phyloP scores from a whole-genome alignment of 2,113 vertebrate genomes.

The Cheilinus undulatus region DNA sequence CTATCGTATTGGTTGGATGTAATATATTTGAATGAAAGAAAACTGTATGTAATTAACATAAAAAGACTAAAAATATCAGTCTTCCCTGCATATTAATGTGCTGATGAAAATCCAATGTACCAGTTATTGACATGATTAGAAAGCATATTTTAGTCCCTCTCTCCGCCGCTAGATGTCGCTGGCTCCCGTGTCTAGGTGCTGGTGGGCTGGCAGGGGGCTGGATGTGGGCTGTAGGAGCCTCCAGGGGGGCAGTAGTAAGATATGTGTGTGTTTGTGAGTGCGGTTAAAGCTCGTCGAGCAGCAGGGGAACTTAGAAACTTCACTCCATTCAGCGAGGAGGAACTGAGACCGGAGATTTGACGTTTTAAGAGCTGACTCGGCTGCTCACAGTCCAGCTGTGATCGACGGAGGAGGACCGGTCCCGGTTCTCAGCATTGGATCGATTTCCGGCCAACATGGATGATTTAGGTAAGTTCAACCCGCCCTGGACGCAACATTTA shows the following conservation, averaged over 20 bases:
- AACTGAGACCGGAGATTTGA: background rate
- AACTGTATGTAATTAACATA: no score
- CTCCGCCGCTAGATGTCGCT: constrained; percentile 51
- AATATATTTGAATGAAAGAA: no score
- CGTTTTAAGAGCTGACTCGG: constrained; percentile 20
- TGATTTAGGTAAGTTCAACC: constrained; percentile 79
- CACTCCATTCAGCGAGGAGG: constrained; percentile 19
- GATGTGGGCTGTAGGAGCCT: constrained; percentile 48
- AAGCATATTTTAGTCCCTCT: background rate
- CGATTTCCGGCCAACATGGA: constrained; percentile 80
- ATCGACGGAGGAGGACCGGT: constrained; percentile 54
- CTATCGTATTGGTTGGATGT: no score
- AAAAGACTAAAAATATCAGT: no score
- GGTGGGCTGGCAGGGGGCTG: constrained; percentile 42
- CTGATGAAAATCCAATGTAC: no score
- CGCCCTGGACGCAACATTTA: constrained; percentile 41
- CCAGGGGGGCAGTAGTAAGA: constrained; percentile 48
- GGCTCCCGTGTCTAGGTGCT: background rate
- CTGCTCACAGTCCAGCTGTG: constrained; percentile 43
- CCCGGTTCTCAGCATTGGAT: constrained; percentile 53
- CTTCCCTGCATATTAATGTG: no score
- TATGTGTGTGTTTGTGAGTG: constrained; percentile 35
- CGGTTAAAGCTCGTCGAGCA: constrained; percentile 51
- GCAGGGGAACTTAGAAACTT: constrained; percentile 75
- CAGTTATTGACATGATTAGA: no score